Evolutionary conservation across 2,113 vertebrate genomes (phyloP).

Genomic region (Dasyurus viverrinus): DNA sequence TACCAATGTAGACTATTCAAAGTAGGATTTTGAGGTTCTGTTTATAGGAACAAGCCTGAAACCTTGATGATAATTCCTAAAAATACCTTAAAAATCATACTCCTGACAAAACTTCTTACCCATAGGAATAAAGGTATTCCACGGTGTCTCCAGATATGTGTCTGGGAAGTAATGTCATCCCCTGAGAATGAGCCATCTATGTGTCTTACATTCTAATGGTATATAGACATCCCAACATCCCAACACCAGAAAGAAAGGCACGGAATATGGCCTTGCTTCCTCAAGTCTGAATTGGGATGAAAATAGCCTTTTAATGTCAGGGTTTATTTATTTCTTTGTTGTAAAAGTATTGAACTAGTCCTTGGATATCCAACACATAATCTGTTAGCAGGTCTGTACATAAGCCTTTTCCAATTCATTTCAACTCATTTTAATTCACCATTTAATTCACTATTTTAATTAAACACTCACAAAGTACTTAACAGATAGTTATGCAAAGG

Average conservation of each 20-base stretch:
- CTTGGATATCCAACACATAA: no score
- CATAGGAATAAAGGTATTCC: background rate
- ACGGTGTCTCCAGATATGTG: background rate
- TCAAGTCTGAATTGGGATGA: background rate
- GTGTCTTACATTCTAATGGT: background rate
- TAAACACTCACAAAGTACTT: no score
- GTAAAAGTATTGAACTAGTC: background rate
- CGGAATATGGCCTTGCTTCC: background rate
- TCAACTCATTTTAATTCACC: no score
- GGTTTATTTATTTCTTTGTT: constrained; percentile 1
- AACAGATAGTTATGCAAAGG: no score
- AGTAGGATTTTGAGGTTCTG: constrained; percentile 16
- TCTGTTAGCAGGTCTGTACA: no score
- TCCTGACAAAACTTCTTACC: background rate
- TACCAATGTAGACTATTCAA: background rate
- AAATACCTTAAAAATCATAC: background rate
- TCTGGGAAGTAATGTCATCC: background rate
- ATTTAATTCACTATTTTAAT: no score
- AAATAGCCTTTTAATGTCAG: background rate
- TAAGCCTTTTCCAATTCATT: no score
- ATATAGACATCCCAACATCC: background rate
- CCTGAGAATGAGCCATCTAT: background rate
- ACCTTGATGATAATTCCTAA: constrained; percentile 6
- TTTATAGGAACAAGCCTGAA: constrained; percentile 35
- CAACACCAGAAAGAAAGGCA: background rate